A percentile compares a stretch with the other conserved stretches of the same genome.
phyloP scores from a whole-genome alignment of 2,113 vertebrate species.

The Daboia siamensis region DNA sequence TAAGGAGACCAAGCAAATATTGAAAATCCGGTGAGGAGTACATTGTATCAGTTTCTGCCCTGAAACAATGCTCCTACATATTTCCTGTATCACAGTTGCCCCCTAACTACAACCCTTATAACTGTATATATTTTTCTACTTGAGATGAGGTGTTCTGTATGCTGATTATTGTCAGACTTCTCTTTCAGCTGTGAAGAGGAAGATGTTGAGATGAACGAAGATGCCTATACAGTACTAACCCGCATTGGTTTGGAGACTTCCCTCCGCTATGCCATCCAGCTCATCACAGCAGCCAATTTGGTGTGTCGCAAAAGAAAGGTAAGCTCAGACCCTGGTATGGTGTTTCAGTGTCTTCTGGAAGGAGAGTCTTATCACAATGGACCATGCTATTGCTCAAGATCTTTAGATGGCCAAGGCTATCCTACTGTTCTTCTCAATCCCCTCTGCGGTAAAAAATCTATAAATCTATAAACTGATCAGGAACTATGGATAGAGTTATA shows the following conservation, averaged over 20 bases:
- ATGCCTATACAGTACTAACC: constrained; percentile 86
- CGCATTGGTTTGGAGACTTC: constrained; percentile 89
- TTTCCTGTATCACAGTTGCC: not conserved
- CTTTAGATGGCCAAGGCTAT: not conserved
- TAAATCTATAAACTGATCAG: not conserved
- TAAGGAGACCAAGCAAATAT: constrained; percentile 89
- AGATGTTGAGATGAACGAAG: constrained; percentile 88
- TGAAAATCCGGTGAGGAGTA: constrained; percentile 81
- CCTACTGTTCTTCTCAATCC: not conserved
- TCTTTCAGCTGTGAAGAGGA: constrained; percentile 84
- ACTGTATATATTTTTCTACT: not conserved
- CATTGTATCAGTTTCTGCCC: not conserved
- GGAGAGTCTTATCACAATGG: not conserved
- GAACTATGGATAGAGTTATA: not conserved
- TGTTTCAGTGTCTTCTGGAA: too few relatives aligned
- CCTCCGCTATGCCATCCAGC: constrained; percentile 88
- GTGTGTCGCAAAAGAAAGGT: constrained; percentile 91
- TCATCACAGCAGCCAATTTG: constrained; percentile 87
- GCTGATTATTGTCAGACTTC: not conserved
- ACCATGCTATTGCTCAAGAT: not conserved
- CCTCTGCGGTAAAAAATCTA: not conserved
- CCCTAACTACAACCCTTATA: not conserved
- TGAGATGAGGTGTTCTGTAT: not conserved
- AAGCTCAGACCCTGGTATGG: not conserved
- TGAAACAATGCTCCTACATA: not conserved